A percentile compares a stretch with the other conserved stretches of the same genome.
Conservation (phyloP, 2,888 invertebrate genomes). For the Dendrolimus pini region DNA sequence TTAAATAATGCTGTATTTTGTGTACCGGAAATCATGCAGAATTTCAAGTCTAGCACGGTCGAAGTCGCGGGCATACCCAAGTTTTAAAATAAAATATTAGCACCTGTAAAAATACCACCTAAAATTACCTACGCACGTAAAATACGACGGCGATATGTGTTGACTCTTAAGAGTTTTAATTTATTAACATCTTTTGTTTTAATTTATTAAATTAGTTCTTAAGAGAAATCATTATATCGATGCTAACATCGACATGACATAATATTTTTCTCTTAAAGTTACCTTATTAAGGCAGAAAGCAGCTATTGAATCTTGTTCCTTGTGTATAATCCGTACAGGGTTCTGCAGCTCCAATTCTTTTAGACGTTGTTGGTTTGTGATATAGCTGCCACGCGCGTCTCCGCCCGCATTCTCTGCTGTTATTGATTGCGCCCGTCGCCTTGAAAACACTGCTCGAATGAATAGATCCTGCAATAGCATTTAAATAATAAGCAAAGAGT, state of each 20-base stretch:
- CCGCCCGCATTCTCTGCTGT: constrained; percentile 20
- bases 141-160: too few relatives aligned
- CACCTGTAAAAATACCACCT: too few relatives aligned
- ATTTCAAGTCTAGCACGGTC: too few relatives aligned
- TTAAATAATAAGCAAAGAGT: not conserved
- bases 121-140: too few relatives aligned
- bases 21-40: too few relatives aligned
- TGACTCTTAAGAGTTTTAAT: too few relatives aligned
- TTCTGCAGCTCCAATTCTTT: constrained; percentile 76
- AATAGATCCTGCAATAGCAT: constrained; percentile 82
- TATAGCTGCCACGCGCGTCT: constrained; percentile 20
- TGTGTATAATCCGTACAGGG: constrained; percentile 97
- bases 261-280: constrained; percentile 6
- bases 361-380: constrained; percentile 28
- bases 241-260: not conserved
- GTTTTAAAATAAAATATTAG: too few relatives aligned
- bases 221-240: too few relatives aligned
- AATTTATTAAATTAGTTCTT: too few relatives aligned
- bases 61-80: too few relatives aligned
- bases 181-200: too few relatives aligned
- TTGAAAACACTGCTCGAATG: constrained; percentile 95
- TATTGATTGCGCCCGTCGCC: constrained; percentile 77
- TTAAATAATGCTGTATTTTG: too few relatives aligned
- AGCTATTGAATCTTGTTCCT: constrained; percentile 98
- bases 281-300: constrained; percentile 98